phyloP scores from a whole-genome alignment of 2,797 vertebrate species.

The Cryptoprocta ferox region DNA sequence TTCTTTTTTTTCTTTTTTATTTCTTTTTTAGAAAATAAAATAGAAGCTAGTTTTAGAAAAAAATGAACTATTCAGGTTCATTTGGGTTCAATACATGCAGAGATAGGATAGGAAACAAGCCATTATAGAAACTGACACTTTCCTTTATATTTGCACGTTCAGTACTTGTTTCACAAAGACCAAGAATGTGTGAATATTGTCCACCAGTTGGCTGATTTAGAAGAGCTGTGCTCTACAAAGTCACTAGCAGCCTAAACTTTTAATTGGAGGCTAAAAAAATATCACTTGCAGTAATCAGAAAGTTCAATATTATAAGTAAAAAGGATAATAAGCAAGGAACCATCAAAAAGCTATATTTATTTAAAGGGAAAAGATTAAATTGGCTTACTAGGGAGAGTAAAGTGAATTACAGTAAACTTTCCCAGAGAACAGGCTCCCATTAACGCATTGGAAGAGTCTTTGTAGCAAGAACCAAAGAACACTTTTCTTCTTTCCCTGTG shows the following conservation, averaged over 20 bases:
- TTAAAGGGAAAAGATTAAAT: slow-evolving; percentile 69
- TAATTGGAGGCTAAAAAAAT: slow-evolving; percentile 78
- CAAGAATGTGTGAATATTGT: slow-evolving; percentile 85
- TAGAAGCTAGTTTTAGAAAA: slow-evolving; percentile 52
- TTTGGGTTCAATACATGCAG: slow-evolving; percentile 71
- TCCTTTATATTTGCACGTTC: slow-evolving; percentile 85
- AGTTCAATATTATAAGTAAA: slow-evolving; percentile 76
- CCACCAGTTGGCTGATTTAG: slow-evolving; percentile 64
- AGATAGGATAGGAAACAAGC: slow-evolving; percentile 71
- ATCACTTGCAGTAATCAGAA: slow-evolving; percentile 67
- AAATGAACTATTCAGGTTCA: slow-evolving; percentile 62
- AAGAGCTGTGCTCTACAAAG: slow-evolving; percentile 56
- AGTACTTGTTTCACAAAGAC: slow-evolving; percentile 73
- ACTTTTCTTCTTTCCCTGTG: background rate
- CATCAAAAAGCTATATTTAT: slow-evolving; percentile 70
- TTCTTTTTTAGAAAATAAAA: slow-evolving; percentile 60
- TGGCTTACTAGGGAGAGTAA: slow-evolving; percentile 56
- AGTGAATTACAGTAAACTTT: slow-evolving; percentile 40
- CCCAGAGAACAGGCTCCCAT: background rate
- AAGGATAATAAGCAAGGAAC: slow-evolving; percentile 64
- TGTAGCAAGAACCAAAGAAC: background rate
- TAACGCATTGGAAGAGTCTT: background rate
- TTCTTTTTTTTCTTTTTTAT: background rate
- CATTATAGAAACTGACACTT: slow-evolving; percentile 79
- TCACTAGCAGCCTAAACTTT: slow-evolving; percentile 67